phyloP scores from a whole-genome alignment of 1,140 invertebrate genomes.

The Neotoxoptera formosana region DNA sequence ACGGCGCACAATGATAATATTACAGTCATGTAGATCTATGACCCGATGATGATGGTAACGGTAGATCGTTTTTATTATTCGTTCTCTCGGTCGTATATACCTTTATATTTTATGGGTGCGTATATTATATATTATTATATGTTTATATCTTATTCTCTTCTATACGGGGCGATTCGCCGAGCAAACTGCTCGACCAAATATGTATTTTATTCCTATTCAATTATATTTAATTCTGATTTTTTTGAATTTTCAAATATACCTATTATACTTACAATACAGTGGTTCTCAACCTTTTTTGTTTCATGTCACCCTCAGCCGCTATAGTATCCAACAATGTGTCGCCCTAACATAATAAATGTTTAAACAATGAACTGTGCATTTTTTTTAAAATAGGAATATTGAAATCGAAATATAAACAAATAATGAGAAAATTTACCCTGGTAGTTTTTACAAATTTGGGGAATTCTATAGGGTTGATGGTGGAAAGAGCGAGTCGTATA shows the following conservation, averaged over 20 bases:
- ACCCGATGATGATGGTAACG: background rate
- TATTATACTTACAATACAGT: no score
- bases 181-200: background rate
- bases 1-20: background rate
- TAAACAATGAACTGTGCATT: no score
- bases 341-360: no score
- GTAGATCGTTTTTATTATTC: conserved; percentile 7
- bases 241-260: background rate
- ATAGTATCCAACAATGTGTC: no score
- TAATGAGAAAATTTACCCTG: no score
- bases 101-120: background rate
- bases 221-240: background rate
- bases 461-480: no score
- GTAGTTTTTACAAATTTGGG: no score
- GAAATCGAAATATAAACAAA: no score
- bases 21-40: conserved; percentile 7
- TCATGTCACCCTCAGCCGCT: no score
- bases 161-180: background rate
- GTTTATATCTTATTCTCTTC: background rate
- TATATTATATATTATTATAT: background rate
- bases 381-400: no score
- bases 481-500: no score
- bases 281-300: no score
- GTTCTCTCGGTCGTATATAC: background rate
- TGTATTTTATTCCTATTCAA: background rate